A percentile compares a stretch with the other conserved stretches of the same genome.
These are phyloP conservation scores for Frieseomelitta varia DNA, from an alignment of 1,140 invertebrate genomes.

Conservation along the genomic window DNA sequence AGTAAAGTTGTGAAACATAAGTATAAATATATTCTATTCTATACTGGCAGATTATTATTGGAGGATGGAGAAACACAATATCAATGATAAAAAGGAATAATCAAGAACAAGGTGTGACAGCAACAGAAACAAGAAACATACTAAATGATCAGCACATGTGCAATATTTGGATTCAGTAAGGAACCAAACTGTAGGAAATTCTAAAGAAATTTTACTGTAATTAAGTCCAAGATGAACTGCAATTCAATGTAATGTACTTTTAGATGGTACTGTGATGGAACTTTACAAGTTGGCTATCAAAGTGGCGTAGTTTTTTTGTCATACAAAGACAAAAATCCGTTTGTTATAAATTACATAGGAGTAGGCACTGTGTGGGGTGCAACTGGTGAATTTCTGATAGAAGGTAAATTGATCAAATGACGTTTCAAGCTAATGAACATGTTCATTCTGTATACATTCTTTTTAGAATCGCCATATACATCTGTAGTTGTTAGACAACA, in stretches of 20 bases:
- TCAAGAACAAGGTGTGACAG: slow-evolving; percentile 63
- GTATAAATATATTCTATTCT: not conserved
- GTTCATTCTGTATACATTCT: not conserved
- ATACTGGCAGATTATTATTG: slow-evolving; percentile 67
- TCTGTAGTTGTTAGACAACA: slow-evolving; percentile 68
- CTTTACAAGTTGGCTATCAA: slow-evolving; percentile 63
- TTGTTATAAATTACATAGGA: slow-evolving; percentile 75
- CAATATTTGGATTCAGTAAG: slow-evolving; percentile 72
- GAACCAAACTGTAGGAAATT: not conserved
- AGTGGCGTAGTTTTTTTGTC: slow-evolving; percentile 64
- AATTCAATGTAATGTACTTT: slow-evolving; percentile 10
- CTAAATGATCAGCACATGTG: slow-evolving; percentile 62
- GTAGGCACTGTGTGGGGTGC: slow-evolving; percentile 73
- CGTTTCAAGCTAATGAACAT: not conserved
- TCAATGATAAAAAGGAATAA: slow-evolving; percentile 69
- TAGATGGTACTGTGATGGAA: slow-evolving; percentile 72
- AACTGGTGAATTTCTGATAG: slow-evolving; percentile 70
- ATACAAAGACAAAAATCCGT: slow-evolving; percentile 71
- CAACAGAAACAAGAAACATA: slow-evolving; percentile 69
- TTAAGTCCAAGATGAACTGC: not conserved
- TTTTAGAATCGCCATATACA: slow-evolving; percentile 63
- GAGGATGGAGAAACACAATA: slow-evolving; percentile 72
- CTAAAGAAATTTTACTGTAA: not conserved
- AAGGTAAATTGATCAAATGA: slow-evolving; percentile 53
- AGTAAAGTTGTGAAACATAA: not conserved